Percentiles rank a stretch among this genome's conserved stretches.
phyloP scores from a whole-genome alignment of 2,888 invertebrate species.

The Dromius quadrimaculatus region DNA sequence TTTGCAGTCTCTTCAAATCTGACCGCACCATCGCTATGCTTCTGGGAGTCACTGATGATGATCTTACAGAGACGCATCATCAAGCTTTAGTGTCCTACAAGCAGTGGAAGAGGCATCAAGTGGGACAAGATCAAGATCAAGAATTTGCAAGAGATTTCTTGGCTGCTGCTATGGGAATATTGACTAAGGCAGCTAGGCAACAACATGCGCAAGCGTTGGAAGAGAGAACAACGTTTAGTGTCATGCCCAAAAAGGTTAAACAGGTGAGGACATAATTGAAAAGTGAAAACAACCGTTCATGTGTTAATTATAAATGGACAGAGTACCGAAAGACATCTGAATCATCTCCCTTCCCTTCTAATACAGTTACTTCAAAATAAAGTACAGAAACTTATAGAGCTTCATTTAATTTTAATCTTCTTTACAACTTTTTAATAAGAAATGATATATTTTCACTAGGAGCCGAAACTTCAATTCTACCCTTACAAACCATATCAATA shows the following conservation, averaged over 20 bases:
- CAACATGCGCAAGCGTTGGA: constrained; percentile 64
- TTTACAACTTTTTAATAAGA: no score
- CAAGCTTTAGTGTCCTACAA: constrained; percentile 77
- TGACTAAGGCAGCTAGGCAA: constrained; percentile 71
- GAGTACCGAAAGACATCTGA: no score
- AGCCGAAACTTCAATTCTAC: no score
- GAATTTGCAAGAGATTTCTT: constrained; percentile 87
- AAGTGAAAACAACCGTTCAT: no score
- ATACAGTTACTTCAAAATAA: no score
- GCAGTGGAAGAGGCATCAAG: constrained; percentile 84
- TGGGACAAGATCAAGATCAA: constrained; percentile 84
- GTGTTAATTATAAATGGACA: no score
- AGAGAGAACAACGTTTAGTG: constrained; percentile 76
- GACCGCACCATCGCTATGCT: constrained; percentile 85
- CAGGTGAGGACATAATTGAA: constrained; percentile 74
- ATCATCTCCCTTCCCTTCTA: no score
- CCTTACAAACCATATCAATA: no score
- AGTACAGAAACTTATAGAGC: no score
- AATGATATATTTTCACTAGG: no score
- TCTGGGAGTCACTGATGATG: constrained; percentile 81
- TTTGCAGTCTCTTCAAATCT: constrained; percentile 73
- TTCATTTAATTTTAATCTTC: no score
- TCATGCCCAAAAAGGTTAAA: constrained; percentile 82
- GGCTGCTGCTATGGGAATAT: constrained; percentile 83
- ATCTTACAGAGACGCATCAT: constrained; percentile 75